phyloP scores from a whole-genome alignment of 2,113 vertebrate species.

The Embiotoca jacksoni region DNA sequence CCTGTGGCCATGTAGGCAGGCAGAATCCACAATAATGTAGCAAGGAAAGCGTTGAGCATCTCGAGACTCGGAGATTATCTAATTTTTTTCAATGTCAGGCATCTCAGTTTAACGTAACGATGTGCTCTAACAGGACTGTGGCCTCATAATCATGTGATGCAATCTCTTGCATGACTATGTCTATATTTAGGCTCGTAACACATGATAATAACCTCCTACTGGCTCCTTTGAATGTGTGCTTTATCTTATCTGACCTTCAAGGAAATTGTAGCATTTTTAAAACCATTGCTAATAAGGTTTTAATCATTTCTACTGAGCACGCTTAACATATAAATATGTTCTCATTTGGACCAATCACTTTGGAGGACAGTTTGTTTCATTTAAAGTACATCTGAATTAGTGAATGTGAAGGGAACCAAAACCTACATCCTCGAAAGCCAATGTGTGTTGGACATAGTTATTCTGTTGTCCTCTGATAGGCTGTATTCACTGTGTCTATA shows the following conservation, averaged over 20 bases:
- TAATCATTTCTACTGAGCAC: not conserved
- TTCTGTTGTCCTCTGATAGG: constrained; percentile 1
- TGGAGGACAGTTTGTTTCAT: too few species aligned
- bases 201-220: constrained; percentile 36
- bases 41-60: constrained; percentile 38
- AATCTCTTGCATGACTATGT: constrained; percentile 22
- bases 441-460: not conserved
- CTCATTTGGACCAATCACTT: too few species aligned
- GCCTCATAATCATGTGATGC: constrained; percentile 31
- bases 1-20: constrained; percentile 57
- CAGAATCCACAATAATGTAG: constrained; percentile 56
- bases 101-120: constrained; percentile 31
- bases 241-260: constrained; percentile 2
- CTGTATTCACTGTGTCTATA: constrained; percentile 18
- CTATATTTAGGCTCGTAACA: constrained; percentile 45
- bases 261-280: not conserved
- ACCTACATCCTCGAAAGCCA: not conserved
- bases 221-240: constrained; percentile 18
- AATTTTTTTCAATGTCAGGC: constrained; percentile 16
- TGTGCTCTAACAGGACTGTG: constrained; percentile 26
- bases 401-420: not conserved
- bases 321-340: not conserved
- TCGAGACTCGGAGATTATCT: constrained; percentile 25
- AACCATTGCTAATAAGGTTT: not conserved
- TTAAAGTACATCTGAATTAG: too few species aligned